Evolutionary conservation across 1,140 invertebrate genomes (phyloP).

Genomic region (Calliopsis andreniformis): DNA sequence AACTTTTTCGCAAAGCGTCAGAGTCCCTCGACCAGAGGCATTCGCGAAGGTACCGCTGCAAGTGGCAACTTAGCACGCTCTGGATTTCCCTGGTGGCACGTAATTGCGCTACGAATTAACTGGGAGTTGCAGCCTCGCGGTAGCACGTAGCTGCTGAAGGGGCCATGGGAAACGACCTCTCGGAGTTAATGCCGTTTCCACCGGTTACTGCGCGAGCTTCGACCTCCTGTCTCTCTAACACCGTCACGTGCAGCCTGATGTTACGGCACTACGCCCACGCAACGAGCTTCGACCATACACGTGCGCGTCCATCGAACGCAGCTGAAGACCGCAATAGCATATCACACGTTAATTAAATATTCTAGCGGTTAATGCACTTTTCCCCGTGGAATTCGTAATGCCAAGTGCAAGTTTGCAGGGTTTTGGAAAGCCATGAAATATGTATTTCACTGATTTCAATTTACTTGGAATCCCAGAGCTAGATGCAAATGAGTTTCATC

Average conservation of each 20-base stretch:
- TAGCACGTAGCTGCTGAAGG: slow-evolving; percentile 30
- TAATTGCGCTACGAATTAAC: slow-evolving; percentile 60
- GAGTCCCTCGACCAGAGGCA: too few relatives aligned
- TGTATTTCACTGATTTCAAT: too few relatives aligned
- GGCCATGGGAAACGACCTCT: slow-evolving; percentile 63
- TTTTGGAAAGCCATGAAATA: too few relatives aligned
- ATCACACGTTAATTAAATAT: too few relatives aligned
- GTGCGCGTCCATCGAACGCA: slow-evolving; percentile 8
- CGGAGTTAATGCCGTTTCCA: slow-evolving; percentile 46
- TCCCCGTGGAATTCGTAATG: too few relatives aligned
- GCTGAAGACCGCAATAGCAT: background rate
- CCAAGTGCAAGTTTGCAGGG: too few relatives aligned
- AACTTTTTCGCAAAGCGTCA: too few relatives aligned
- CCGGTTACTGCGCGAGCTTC: slow-evolving; percentile 27
- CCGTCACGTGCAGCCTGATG: slow-evolving; percentile 43
- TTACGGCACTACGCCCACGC: slow-evolving; percentile 53
- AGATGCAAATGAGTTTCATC: too few relatives aligned
- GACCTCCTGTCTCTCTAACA: slow-evolving; percentile 44
- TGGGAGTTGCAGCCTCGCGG: slow-evolving; percentile 4
- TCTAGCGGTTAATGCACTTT: too few relatives aligned
- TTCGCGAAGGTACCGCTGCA: too few relatives aligned
- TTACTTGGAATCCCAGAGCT: too few relatives aligned
- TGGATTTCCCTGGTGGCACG: slow-evolving; percentile 51
- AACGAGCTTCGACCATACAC: slow-evolving; percentile 6
- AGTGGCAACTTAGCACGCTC: slow-evolving; percentile 48